Conservation (phyloP, 2,888 invertebrate species). For the Orthosia incerta region DNA sequence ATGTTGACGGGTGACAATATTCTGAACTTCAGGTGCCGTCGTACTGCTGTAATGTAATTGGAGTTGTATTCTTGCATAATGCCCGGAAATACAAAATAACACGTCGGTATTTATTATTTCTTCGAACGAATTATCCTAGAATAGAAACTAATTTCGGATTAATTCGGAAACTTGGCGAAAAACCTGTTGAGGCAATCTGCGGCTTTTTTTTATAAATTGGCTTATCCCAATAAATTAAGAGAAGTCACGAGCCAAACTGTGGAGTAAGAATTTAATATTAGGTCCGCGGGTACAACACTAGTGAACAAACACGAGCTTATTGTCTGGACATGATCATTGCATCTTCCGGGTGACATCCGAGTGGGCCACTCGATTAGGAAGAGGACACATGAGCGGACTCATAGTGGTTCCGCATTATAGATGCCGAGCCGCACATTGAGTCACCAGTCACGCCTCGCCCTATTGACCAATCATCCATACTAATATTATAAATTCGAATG, state of each 20-base stretch:
- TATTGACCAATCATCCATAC: slow-evolving; percentile 31
- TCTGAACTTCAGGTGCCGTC: slow-evolving; percentile 31
- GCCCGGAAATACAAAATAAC: slow-evolving; percentile 5
- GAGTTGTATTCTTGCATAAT: not conserved
- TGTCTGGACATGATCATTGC: slow-evolving; percentile 60
- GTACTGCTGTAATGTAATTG: slow-evolving; percentile 18
- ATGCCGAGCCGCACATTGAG: slow-evolving; percentile 31
- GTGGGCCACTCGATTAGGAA: slow-evolving; percentile 49
- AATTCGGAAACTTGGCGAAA: not conserved
- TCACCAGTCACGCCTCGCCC: slow-evolving; percentile 43
- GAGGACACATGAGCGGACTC: slow-evolving; percentile 47
- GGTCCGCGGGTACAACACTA: slow-evolving; percentile 24
- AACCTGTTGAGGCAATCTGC: slow-evolving; percentile 9
- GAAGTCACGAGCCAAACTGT: slow-evolving; percentile 12
- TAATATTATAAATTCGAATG: no score
- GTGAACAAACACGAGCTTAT: slow-evolving; percentile 38
- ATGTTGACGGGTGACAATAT: slow-evolving; percentile 33
- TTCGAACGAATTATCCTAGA: not conserved
- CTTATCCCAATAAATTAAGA: slow-evolving; percentile 17
- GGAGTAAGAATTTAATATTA: slow-evolving; percentile 23
- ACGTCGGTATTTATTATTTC: not conserved
- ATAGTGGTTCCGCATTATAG: slow-evolving; percentile 45
- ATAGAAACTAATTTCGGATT: slow-evolving; percentile 19
- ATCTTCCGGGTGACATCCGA: slow-evolving; percentile 55
- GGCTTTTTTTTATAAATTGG: not conserved